Percentiles rank a stretch among this genome's conserved stretches.
Evolutionary conservation across 1,140 invertebrate genomes (phyloP).

Genomic region (Drosophila chauvacae): DNA sequence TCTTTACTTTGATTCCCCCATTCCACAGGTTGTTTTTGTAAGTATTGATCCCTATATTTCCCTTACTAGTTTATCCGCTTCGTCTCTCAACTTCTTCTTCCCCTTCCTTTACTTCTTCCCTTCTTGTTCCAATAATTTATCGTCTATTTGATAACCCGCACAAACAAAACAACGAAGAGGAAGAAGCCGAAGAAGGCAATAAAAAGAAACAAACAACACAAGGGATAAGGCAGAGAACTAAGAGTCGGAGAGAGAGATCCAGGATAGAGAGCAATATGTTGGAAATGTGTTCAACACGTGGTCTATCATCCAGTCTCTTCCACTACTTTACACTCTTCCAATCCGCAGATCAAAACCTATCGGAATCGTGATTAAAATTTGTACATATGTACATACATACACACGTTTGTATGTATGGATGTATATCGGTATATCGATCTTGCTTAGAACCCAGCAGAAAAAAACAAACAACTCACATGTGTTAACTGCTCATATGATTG

Average conservation of each 20-base stretch:
- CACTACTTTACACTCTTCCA: constrained; percentile 4
- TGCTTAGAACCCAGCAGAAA: constrained; percentile 25
- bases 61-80: neutral
- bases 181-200: constrained; percentile 15
- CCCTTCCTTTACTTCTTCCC: constrained; percentile 2
- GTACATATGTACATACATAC: neutral
- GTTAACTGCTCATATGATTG: constrained; percentile 24
- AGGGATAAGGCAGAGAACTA: constrained; percentile 1
- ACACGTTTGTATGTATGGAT: neutral
- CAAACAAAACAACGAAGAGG: constrained; percentile 47
- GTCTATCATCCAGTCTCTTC: constrained; percentile 29
- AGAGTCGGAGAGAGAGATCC: neutral
- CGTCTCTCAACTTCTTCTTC: neutral
- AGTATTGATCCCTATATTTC: constrained; percentile 15
- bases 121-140: constrained; percentile 61
- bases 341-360: constrained; percentile 33
- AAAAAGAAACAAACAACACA: constrained; percentile 35
- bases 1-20: constrained; percentile 2
- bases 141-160: constrained; percentile 76
- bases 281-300: constrained; percentile 78
- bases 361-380: constrained; percentile 38
- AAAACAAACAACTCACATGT: constrained; percentile 33
- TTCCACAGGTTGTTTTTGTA: constrained; percentile 29
- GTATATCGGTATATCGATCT: constrained; percentile 3
- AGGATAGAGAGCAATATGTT: constrained; percentile 63